Conservation (phyloP, 2,797 vertebrate genomes). For the Gymnoscopelus braueri region DNA sequence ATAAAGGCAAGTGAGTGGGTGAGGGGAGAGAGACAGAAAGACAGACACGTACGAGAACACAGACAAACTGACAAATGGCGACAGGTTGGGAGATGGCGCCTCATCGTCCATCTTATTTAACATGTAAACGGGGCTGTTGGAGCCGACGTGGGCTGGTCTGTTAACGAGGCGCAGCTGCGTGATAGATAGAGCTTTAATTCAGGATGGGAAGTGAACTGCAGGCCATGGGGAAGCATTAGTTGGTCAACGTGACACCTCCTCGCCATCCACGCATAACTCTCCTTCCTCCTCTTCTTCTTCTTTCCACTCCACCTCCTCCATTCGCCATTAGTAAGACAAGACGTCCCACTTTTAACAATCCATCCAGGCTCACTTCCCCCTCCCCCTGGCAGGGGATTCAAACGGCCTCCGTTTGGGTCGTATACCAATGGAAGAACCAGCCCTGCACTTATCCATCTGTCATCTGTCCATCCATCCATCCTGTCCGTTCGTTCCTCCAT, state of each 20-base stretch:
- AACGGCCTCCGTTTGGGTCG: no score
- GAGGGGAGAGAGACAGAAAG: conserved; percentile 13
- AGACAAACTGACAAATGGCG: conserved; percentile 6
- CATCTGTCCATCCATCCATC: conserved; percentile 18
- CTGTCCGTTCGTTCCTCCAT: background rate
- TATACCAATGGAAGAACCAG: no score
- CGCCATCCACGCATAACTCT: conserved; percentile 66
- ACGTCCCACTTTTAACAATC: conserved; percentile 39
- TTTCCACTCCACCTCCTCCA: conserved; percentile 55
- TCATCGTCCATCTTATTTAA: conserved; percentile 62
- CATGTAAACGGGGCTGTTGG: conserved; percentile 69
- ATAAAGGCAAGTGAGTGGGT: no score
- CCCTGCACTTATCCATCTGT: conserved; percentile 41
- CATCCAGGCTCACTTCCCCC: conserved; percentile 19
- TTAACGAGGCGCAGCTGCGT: conserved; percentile 69
- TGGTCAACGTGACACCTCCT: conserved; percentile 54
- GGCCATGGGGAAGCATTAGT: conserved; percentile 71
- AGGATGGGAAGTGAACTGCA: conserved; percentile 74
- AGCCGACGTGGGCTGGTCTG: conserved; percentile 56
- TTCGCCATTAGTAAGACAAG: conserved; percentile 58
- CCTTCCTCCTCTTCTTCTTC: conserved; percentile 47
- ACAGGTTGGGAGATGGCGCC: conserved; percentile 34
- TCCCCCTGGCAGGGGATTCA: no score
- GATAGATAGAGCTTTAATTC: conserved; percentile 74
- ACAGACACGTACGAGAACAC: background rate